Evolutionary conservation across 1,140 invertebrate species (phyloP).

Genomic region (Papilio helenus): DNA sequence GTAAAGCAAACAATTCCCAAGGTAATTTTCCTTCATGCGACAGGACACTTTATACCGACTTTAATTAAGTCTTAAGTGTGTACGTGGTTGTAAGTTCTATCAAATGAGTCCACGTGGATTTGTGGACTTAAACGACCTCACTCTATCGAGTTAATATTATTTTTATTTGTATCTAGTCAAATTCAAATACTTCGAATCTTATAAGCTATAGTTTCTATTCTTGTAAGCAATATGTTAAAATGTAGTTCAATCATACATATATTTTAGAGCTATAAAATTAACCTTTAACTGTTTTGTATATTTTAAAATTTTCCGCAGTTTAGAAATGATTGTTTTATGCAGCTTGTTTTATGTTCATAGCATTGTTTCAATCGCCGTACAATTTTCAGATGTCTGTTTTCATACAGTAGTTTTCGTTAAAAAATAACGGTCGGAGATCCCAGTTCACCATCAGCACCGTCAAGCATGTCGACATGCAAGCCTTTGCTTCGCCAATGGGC

Average conservation of each 20-base stretch:
- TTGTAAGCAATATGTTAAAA: too few species aligned
- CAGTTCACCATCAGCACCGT: too few species aligned
- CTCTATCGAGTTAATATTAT: not conserved
- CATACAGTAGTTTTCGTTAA: not conserved
- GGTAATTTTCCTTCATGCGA: conserved; percentile 14
- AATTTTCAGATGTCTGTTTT: not conserved
- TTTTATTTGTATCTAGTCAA: not conserved
- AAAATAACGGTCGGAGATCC: not conserved
- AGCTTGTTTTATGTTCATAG: not conserved
- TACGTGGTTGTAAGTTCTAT: conserved; percentile 18
- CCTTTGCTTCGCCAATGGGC: too few species aligned
- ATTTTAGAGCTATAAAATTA: not conserved
- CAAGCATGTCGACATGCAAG: too few species aligned
- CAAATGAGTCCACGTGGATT: conserved; percentile 5
- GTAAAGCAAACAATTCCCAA: conserved; percentile 1
- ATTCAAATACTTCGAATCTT: not conserved
- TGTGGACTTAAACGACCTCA: not conserved
- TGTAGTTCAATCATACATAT: too few species aligned
- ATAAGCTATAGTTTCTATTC: too few species aligned
- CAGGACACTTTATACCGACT: conserved; percentile 21
- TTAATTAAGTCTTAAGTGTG: conserved; percentile 23
- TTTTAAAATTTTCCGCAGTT: not conserved
- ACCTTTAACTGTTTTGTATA: not conserved
- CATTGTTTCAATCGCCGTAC: not conserved
- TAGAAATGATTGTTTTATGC: not conserved